These are phyloP conservation scores for Heliconius charithonia DNA, from an alignment of 2,888 invertebrate genomes.

Conservation along the genomic window DNA sequence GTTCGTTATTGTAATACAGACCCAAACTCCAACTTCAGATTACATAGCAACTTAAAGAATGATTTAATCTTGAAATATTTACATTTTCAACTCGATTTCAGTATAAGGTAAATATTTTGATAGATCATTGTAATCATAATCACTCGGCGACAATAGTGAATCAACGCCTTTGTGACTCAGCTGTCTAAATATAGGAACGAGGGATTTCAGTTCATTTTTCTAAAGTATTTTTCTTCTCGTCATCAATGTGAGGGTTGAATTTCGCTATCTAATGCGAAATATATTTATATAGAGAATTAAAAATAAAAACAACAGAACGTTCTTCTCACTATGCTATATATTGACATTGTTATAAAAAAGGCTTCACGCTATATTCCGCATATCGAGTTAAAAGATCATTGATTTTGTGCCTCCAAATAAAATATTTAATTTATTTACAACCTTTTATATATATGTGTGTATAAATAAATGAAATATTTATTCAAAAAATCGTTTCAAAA, in stretches of 20 bases:
- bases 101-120: constrained; percentile 12
- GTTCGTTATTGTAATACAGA: not conserved
- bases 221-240: not conserved
- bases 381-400: not conserved
- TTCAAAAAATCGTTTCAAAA: constrained; percentile 12
- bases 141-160: not conserved
- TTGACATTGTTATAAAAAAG: not conserved
- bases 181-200: too few species aligned
- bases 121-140: not conserved
- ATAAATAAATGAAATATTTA: not conserved
- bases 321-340: too few species aligned
- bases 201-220: not conserved
- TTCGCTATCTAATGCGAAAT: not conserved
- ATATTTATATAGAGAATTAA: not conserved
- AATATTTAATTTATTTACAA: not conserved
- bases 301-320: not conserved
- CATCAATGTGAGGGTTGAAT: not conserved
- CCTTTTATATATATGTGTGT: not conserved
- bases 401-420: not conserved
- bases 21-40: not conserved
- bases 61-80: constrained; percentile 4
- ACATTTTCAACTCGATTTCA: constrained; percentile 6
- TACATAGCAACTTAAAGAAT: not conserved
- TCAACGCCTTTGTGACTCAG: not conserved
- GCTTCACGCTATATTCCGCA: not conserved